These are phyloP conservation scores for Tridacna crocea DNA, from an alignment of 2,888 invertebrate genomes.

Conservation along the genomic window DNA sequence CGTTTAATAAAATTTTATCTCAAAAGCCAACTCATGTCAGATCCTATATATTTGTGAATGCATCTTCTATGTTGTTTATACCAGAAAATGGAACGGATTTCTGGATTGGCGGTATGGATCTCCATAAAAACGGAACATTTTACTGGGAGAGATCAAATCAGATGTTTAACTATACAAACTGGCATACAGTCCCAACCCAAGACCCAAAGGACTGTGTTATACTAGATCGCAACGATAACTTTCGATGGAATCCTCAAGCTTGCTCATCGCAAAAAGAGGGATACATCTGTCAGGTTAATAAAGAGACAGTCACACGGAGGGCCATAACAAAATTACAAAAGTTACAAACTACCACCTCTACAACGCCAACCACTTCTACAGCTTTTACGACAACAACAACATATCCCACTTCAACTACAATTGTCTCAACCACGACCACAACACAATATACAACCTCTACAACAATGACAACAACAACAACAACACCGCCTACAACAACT, in stretches of 20 bases:
- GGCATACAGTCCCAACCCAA: not conserved
- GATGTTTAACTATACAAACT: slow-evolving; percentile 3
- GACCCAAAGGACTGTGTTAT: slow-evolving; percentile 1
- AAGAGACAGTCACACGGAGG: not conserved
- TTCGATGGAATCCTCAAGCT: slow-evolving; percentile 8
- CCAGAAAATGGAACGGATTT: slow-evolving; percentile 1
- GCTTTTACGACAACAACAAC: slow-evolving; percentile 6
- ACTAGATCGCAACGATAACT: not conserved
- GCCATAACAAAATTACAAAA: not conserved
- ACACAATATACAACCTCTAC: not conserved
- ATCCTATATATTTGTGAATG: too few species aligned
- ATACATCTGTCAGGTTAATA: slow-evolving; percentile 15
- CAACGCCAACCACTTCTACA: not conserved
- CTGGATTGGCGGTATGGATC: slow-evolving; percentile 13
- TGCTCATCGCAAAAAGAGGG: slow-evolving; percentile 9
- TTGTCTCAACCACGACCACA: not conserved
- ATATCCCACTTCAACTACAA: not conserved
- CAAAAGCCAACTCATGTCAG: too few species aligned
- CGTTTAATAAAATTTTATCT: too few species aligned
- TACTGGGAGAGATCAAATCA: slow-evolving; percentile 1
- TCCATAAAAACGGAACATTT: slow-evolving; percentile 15
- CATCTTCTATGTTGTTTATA: too few species aligned
- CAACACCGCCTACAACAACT: not conserved
- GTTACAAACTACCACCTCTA: slow-evolving; percentile 3
- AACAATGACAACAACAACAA: not conserved